A percentile compares a stretch with the other conserved stretches of the same genome.
Evolutionary conservation across 2,888 invertebrate genomes (phyloP).

Genomic region (Drosophila colorata): DNA sequence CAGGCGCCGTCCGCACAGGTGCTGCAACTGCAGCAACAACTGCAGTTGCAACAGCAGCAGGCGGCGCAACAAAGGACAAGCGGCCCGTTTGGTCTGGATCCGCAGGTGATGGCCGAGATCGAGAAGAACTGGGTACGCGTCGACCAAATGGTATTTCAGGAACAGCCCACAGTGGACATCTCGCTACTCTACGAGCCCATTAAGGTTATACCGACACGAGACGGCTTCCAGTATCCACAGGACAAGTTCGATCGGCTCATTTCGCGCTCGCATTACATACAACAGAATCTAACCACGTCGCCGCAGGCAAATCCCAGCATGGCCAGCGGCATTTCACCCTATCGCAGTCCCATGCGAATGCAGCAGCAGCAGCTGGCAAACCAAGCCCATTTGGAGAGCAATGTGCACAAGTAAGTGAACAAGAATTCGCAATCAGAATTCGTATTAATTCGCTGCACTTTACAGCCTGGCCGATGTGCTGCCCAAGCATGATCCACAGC

Average conservation of each 20-base stretch:
- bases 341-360: conserved; percentile 81
- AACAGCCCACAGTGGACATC: conserved; percentile 82
- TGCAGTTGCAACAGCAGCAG: conserved; percentile 69
- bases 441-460: background rate
- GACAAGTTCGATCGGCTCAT: conserved; percentile 83
- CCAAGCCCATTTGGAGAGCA: conserved; percentile 45
- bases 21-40: conserved; percentile 70
- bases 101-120: conserved; percentile 89
- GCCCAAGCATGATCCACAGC: conserved; percentile 84
- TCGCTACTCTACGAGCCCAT: conserved; percentile 85
- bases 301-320: conserved; percentile 66
- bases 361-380: conserved; percentile 52
- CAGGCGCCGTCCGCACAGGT: conserved; percentile 83
- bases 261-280: conserved; percentile 78
- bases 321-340: conserved; percentile 72
- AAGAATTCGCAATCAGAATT: background rate
- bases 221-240: conserved; percentile 85
- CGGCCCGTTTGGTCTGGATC: conserved; percentile 93
- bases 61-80: conserved; percentile 86
- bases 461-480: conserved; percentile 83
- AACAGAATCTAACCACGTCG: conserved; percentile 75
- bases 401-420: conserved; percentile 77
- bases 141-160: conserved; percentile 85
- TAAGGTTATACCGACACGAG: conserved; percentile 86
- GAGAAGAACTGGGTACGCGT: conserved; percentile 86